phyloP scores from a whole-genome alignment of 2,797 vertebrate species.

The Buceros bicornis region DNA sequence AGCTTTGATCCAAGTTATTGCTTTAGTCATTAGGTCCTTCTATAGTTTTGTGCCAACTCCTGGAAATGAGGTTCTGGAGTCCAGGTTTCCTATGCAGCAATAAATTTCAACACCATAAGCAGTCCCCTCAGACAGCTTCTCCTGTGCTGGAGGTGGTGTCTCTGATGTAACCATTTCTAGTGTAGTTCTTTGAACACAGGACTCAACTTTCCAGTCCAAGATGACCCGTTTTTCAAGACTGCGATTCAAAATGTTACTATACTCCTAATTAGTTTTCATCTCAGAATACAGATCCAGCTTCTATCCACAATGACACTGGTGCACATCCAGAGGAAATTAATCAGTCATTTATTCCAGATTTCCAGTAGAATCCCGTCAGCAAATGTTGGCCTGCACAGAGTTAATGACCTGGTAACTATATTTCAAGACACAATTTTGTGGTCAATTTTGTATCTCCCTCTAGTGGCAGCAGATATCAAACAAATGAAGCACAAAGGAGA shows the following conservation, averaged over 20 bases:
- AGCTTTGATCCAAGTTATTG: slow-evolving; percentile 35
- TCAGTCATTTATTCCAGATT: slow-evolving; percentile 20
- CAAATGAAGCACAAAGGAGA: not conserved
- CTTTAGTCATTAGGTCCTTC: slow-evolving; percentile 18
- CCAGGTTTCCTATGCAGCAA: not conserved
- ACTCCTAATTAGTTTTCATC: slow-evolving; percentile 17
- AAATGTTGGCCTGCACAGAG: not conserved
- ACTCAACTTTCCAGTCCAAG: not conserved
- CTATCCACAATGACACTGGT: not conserved
- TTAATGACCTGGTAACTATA: slow-evolving; percentile 30
- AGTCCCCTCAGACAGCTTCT: not conserved
- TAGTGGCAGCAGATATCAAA: slow-evolving; percentile 13
- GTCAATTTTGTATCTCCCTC: not conserved
- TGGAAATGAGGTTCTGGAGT: not conserved
- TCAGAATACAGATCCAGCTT: not conserved
- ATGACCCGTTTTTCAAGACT: not conserved
- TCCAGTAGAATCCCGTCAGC: not conserved
- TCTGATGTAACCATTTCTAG: not conserved
- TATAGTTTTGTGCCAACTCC: not conserved
- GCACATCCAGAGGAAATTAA: slow-evolving; percentile 31
- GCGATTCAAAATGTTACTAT: not conserved
- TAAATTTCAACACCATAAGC: not conserved
- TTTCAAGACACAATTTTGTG: not conserved
- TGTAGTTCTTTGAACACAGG: not conserved
- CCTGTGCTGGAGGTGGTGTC: not conserved